These are phyloP conservation scores for Oedothorax gibbosus DNA, from an alignment of 1,140 invertebrate genomes.

Conservation along the genomic window DNA sequence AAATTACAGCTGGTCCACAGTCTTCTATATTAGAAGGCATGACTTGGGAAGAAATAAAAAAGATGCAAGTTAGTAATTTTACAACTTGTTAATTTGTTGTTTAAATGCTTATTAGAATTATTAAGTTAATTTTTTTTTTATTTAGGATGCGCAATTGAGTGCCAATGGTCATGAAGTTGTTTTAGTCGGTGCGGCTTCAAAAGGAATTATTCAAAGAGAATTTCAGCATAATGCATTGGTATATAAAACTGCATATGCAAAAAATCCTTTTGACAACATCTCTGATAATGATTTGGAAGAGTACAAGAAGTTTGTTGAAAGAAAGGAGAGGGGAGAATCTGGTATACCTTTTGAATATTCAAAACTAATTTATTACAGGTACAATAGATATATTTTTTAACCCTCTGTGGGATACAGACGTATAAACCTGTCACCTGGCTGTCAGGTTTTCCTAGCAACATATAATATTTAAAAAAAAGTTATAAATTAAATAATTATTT, in stretches of 20 bases:
- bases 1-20: constrained; percentile 95
- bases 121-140: background rate
- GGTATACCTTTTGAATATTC: constrained; percentile 15
- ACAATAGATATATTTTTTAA: too few relatives aligned
- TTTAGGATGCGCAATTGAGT: constrained; percentile 57
- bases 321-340: constrained; percentile 81
- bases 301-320: constrained; percentile 86
- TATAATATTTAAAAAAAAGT: too few relatives aligned
- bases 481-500: too few relatives aligned
- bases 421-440: too few relatives aligned
- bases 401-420: too few relatives aligned
- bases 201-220: constrained; percentile 98
- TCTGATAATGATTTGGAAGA: constrained; percentile 90
- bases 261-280: constrained; percentile 97
- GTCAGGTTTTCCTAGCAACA: too few relatives aligned
- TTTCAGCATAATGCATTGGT: constrained; percentile 98
- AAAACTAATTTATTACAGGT: too few relatives aligned
- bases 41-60: constrained; percentile 96
- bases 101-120: background rate
- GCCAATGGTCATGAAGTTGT: constrained; percentile 83
- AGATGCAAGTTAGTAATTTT: constrained; percentile 79
- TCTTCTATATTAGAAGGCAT: constrained; percentile 97
- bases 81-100: constrained; percentile 2
- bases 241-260: constrained; percentile 96
- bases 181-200: constrained; percentile 92